Conservation (phyloP, 1,140 invertebrate genomes). For the Cheumatopsyche charites region DNA sequence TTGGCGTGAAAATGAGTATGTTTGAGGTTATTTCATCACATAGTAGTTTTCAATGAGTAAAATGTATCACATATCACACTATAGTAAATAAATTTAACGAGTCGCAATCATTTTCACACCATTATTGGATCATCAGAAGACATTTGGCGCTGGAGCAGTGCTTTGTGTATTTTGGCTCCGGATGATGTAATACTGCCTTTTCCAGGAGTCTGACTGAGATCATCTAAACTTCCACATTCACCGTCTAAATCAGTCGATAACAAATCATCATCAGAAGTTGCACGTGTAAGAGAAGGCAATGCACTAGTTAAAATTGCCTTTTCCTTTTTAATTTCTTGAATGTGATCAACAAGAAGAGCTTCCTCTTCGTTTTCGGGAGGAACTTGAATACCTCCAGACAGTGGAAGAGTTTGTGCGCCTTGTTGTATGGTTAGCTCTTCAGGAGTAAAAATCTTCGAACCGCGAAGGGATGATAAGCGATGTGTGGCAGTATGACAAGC, state of each 20-base stretch:
- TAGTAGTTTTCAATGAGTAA: slow-evolving; percentile 7
- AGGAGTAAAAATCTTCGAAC: slow-evolving; percentile 73
- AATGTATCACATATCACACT: slow-evolving; percentile 20
- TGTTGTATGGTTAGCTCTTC: slow-evolving; percentile 63
- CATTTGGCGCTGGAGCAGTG: slow-evolving; percentile 56
- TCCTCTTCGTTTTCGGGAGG: slow-evolving; percentile 72
- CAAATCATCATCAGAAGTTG: slow-evolving; percentile 83
- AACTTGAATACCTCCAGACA: slow-evolving; percentile 47
- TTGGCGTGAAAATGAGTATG: not conserved
- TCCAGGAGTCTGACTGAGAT: slow-evolving; percentile 57
- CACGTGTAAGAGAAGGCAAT: slow-evolving; percentile 74
- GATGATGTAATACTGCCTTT: slow-evolving; percentile 16
- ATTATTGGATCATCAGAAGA: slow-evolving; percentile 61
- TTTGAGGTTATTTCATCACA: not conserved
- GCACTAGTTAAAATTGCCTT: slow-evolving; percentile 82
- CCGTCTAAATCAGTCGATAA: slow-evolving; percentile 75
- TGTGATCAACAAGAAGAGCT: slow-evolving; percentile 72
- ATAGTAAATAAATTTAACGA: slow-evolving; percentile 10
- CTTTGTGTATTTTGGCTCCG: slow-evolving; percentile 42
- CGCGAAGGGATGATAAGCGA: slow-evolving; percentile 74
- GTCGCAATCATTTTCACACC: slow-evolving; percentile 51
- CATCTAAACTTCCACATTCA: slow-evolving; percentile 71
- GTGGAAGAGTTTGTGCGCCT: slow-evolving; percentile 52
- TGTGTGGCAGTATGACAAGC: slow-evolving; percentile 79
- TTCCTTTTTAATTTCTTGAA: slow-evolving; percentile 78